Base-by-base conservation (phyloP, 1,140 invertebrate species). In the Lasioglossum albipes region DNA sequence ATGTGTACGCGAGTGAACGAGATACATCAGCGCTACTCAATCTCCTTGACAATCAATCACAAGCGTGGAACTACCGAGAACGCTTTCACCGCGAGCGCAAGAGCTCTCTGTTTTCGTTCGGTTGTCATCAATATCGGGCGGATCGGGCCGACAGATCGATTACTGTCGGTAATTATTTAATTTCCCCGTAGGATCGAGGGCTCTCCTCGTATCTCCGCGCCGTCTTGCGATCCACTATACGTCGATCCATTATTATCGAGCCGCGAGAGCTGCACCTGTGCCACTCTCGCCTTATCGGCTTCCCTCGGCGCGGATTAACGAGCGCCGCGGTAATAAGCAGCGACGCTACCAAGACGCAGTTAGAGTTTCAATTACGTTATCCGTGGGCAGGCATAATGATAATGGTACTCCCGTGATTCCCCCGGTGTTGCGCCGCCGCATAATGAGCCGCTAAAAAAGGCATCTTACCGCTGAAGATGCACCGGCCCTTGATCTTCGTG, bases 1-100 rank as follows among this genome's bases (percentile, higher is more conserved):
- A 36, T 5, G 61, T 67, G 68, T 81, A 61, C 54, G 77, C 71
- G 61, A 52, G 61, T 72, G 68, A 31, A 73, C 68, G 49, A 81
- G 78, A 85, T 85, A 77, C 79, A 85, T 85, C 68, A 45, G 20
- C 68, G 84, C 76, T 81, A 81, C 78, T 85, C 78, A 81, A 85
- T 85, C 83, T 84, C 64, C 83, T 54, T 54, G 73, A 70, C 84
- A 72, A 85, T 85, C 78, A 84, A 85, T 85, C 84, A 85, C 36
- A 66, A 31, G n/a, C 41, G 72, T 42, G 9, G 59, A 84, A 84
- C 73, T 65, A 64, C 83, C 71, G 83, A 72, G 10, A 36, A 74
- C 78, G 78, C 83, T 84, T 84, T 85, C 84, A 76, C 83, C 59
- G 75, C 20, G 18, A 62, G 22, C 57, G 41, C 20, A 20, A 6